These are phyloP conservation scores for Trichogramma evanescens DNA, from an alignment of 2,888 invertebrate genomes.

Conservation along the genomic window DNA sequence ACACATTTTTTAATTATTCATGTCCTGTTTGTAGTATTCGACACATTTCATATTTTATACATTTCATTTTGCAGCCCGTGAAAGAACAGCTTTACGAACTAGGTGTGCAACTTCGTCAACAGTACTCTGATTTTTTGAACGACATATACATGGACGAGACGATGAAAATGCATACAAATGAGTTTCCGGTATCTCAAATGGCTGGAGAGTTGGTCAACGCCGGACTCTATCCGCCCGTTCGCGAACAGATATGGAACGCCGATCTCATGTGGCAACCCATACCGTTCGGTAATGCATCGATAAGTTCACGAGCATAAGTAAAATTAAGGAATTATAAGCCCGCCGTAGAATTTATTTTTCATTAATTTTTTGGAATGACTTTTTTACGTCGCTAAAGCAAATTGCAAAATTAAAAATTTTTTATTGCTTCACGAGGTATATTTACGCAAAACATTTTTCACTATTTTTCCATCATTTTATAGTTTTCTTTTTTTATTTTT, in stretches of 20 bases:
- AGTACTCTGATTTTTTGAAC: conserved; percentile 50
- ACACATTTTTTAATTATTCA: background rate
- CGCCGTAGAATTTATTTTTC: no score
- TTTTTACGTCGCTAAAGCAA: no score
- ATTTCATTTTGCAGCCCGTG: conserved; percentile 46
- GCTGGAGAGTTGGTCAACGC: conserved; percentile 63
- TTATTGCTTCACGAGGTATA: no score
- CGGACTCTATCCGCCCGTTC: conserved; percentile 60
- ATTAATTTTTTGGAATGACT: no score
- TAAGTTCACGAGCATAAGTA: background rate
- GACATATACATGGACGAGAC: conserved; percentile 45
- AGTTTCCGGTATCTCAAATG: conserved; percentile 68
- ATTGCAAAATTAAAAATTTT: no score
- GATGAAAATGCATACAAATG: conserved; percentile 54
- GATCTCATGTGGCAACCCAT: conserved; percentile 63
- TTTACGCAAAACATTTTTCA: no score
- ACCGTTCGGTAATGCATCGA: conserved; percentile 43
- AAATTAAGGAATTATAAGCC: no score
- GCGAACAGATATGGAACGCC: conserved; percentile 54
- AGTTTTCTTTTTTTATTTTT: background rate
- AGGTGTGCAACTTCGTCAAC: conserved; percentile 49
- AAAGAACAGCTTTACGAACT: conserved; percentile 51
- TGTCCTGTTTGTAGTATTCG: no score
- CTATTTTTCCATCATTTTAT: background rate
- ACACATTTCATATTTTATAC: background rate